Evolutionary conservation across 1,140 invertebrate species (phyloP).

Genomic region (Cheumatopsyche charites): DNA sequence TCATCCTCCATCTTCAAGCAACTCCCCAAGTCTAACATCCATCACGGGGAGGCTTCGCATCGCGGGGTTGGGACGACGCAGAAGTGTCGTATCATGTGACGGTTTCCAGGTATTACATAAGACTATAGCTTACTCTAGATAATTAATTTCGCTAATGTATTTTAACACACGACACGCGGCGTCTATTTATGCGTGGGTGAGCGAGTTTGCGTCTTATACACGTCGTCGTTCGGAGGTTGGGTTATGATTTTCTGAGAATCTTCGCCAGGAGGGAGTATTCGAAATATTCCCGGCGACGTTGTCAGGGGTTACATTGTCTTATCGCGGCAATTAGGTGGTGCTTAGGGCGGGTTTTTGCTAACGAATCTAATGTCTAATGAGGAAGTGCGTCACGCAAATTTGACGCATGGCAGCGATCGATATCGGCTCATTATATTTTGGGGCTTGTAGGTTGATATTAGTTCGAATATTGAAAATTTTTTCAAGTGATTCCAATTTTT

Average conservation of each 20-base stretch:
- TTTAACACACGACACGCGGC: conserved; percentile 22
- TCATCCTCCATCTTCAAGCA: neutral
- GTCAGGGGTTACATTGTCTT: neutral
- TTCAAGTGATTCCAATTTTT: too few species aligned
- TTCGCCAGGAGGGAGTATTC: conserved; percentile 26
- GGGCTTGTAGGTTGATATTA: too few species aligned
- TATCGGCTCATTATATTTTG: too few species aligned
- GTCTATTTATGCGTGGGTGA: neutral
- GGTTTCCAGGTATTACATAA: conserved; percentile 41
- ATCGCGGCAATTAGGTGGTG: conserved; percentile 4
- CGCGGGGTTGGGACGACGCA: neutral
- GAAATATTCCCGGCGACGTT: conserved; percentile 13
- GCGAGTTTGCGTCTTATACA: conserved; percentile 2
- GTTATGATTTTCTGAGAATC: conserved; percentile 27
- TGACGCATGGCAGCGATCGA: neutral
- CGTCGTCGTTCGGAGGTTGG: neutral
- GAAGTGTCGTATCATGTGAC: conserved; percentile 41
- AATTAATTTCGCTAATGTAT: conserved; percentile 44
- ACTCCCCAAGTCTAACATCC: neutral
- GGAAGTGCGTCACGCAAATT: neutral
- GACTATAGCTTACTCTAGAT: conserved; percentile 42
- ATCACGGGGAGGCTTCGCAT: neutral
- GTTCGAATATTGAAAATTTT: too few species aligned
- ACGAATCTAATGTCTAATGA: too few species aligned
- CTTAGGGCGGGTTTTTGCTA: neutral